These are phyloP conservation scores for Sphaerophoria rueppellii DNA, from an alignment of 2,888 invertebrate species.

Conservation along the genomic window DNA sequence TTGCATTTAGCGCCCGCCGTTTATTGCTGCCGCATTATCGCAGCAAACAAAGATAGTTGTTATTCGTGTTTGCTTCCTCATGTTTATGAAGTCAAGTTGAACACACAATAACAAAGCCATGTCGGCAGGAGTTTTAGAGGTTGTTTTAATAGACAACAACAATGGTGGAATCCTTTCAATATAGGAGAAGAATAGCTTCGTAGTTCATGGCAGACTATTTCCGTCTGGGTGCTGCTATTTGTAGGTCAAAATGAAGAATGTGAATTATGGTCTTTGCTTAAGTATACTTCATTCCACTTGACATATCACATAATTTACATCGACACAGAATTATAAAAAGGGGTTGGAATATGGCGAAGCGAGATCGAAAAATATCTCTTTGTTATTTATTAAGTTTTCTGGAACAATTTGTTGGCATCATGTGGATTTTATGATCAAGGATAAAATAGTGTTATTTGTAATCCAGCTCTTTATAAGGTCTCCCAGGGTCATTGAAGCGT, in stretches of 20 bases:
- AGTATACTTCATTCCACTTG: constrained; percentile 34
- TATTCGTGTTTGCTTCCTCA: constrained; percentile 36
- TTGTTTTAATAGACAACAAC: neutral
- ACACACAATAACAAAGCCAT: neutral
- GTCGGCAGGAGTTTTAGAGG: neutral
- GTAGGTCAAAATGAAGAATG: constrained; percentile 23
- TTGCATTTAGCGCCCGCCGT: constrained; percentile 34
- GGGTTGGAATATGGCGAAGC: neutral
- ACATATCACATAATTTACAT: constrained; percentile 44
- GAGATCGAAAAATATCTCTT: neutral
- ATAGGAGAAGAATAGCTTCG: constrained; percentile 2
- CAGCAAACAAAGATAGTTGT: constrained; percentile 32
- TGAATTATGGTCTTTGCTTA: constrained; percentile 18
- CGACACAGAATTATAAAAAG: neutral
- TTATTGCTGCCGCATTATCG: constrained; percentile 53
- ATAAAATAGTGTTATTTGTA: neutral
- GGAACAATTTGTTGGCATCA: neutral
- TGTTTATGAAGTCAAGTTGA: constrained; percentile 3
- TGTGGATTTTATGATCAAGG: neutral
- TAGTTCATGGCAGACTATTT: constrained; percentile 31
- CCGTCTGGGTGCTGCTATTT: constrained; percentile 21
- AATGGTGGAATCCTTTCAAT: neutral
- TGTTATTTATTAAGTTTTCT: constrained; percentile 4
- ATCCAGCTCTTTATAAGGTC: neutral
- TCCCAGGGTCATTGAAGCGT: neutral